Evolutionary conservation across 2,888 invertebrate genomes (phyloP), one percentile per base, ranked within the genome.

Genomic region (Drosophila pseudotalamancana): DNA sequence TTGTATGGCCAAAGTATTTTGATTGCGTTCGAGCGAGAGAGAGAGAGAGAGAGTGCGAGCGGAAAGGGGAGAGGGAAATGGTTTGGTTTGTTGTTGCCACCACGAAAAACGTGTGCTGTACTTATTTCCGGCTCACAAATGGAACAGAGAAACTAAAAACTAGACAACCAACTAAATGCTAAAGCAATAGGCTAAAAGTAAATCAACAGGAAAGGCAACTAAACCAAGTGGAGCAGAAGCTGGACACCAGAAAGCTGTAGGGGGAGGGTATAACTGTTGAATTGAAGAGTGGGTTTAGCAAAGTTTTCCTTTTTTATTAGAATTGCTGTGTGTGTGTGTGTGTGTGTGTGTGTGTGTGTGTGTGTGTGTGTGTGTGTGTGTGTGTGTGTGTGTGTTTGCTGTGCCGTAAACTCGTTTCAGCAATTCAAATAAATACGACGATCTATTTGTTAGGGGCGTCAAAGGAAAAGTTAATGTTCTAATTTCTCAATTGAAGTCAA

Each of bases 401-500:
- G 65, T 43, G 62, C 49, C 45, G 46, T 56, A 74, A 68, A 66
- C 77, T 75, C 64, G 72, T 77, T 83, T 77, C 62, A 75, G 84
- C 75, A 80, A 77, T 80, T 83, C 84, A 83, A 80, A 80, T 80
- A 80, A 80, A 80, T 80, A 61, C 75, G 72, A 54, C 75, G 77
- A 77, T 84, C 77, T 83, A 69, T 84, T 80, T 80, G 81, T 69
- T 61, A 45, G 66, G 66, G 81, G 84, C 77, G 72, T 80, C 79
- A 80, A 84, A 84, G 75, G 75, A 51, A 84, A 75, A 80, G 74
- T 88, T 88, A 89, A 87, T 87, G 89, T 76, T 86, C 88, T 88
- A 89, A 89, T 89, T 89, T 88, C 89, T 87, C 89, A 88, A 89
- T 89, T 84, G 87, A 86, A 83, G 76, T 73, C 69, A 62, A 75